phyloP scores from a whole-genome alignment of 2,797 vertebrate species.

The Dicrostonyx torquatus region DNA sequence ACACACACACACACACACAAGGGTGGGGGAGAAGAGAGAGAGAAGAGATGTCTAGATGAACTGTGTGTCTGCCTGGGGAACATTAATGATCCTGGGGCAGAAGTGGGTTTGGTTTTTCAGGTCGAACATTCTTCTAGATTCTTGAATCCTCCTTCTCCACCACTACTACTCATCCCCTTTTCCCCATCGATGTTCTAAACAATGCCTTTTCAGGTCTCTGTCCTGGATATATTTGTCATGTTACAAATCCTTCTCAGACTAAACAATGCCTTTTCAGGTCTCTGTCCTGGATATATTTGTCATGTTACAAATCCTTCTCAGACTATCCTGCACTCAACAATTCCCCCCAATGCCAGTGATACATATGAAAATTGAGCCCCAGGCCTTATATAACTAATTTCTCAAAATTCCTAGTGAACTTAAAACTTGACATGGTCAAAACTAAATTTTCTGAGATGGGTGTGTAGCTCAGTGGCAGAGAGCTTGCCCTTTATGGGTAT shows the following conservation, averaged over 20 bases:
- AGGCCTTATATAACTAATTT: neutral
- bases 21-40: too few species aligned
- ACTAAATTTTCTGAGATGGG: neutral
- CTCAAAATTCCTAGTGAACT: neutral
- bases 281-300: neutral
- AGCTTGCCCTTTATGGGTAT: neutral
- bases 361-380: neutral
- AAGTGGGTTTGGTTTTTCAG: neutral
- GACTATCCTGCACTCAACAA: neutral
- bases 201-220: neutral
- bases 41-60: neutral
- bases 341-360: neutral
- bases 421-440: neutral
- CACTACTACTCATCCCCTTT: neutral
- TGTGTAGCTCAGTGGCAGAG: neutral
- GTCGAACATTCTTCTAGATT: neutral
- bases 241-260: constrained; percentile 40
- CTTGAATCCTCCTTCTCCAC: neutral
- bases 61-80: neutral
- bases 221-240: neutral
- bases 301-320: constrained; percentile 35
- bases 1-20: neutral
- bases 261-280: neutral
- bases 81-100: neutral
- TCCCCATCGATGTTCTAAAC: neutral